Base-by-base conservation (phyloP, 2,797 vertebrate species). In the Choloepus didactylus region DNA sequence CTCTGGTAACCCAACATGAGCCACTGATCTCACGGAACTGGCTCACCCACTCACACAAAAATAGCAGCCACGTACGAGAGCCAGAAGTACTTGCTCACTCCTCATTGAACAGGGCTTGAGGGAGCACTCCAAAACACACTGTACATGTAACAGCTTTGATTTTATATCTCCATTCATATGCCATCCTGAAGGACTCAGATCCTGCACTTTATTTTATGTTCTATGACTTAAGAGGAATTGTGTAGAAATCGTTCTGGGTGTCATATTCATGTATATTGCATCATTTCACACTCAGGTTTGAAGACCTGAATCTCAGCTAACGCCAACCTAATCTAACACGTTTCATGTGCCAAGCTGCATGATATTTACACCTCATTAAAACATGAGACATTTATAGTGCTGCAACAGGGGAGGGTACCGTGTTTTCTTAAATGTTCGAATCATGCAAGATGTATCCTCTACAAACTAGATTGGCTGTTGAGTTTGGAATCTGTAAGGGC, bases 221-320 rank as follows among this genome's bases (percentile, higher is more conserved):
- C 93, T 21, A 11, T 49, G 64, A 54, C 80, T 95, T 19, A n/a
- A 77, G 60, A 14, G n/a, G 59, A 0, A 1, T 31, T 2, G 0
- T 9, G n/a, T 80, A 44, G 81, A 76, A 89, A 79, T 38, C 87
- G 87, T 56, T 86, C 79, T 9, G 75, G 87, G 82, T 86, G 88
- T 44, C 88, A 35, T 0, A 15, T 31, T 92, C 95, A 83, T 77
- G 95, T 69, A 77, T 56, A 94, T 67, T 88, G 41, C 95, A 96
- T 95, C 96, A 91, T 64, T 95, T 97, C 97, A 95, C 97, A 97
- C 96, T 67, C 80, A 35, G 38, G 46, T 49, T 54, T 75, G 75
- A 94, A 75, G 86, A 25, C 87, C 62, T 80, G 75, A 44, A 72
- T 88, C 41, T 59, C 75, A 83, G 67, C 92, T 72, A 72, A 93